Evolutionary conservation across 2,113 vertebrate species (phyloP), one percentile per base, ranked within the genome.

Genomic region (Toxostoma redivivum): DNA sequence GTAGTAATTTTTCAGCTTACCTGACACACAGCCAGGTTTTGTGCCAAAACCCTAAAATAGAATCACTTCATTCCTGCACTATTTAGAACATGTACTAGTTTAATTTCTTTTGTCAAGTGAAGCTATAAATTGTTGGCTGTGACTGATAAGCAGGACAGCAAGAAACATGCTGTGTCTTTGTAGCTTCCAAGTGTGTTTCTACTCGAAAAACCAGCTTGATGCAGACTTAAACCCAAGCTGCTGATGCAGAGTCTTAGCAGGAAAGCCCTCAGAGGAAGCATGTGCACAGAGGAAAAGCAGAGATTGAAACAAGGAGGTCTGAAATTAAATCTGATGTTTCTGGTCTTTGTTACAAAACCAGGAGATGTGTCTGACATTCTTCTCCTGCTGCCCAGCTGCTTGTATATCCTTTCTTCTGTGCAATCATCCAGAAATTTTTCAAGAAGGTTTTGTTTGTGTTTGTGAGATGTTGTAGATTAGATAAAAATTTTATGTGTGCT

Each of bases 161-260:
- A 77, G 84, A 72, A 69, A 84, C 77, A 65, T 23, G 17, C 66
- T 70, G 61, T 83, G 72, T 81, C 85, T 93, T 50, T 66, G 69
- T 30, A 86, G 73, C 73, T 92, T 91, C 84, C 57, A 54, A 74
- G 66, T 37, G 65, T 78, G 45, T 62, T 74, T 53, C 57, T 48
- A 12, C 57, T 82, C 23, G 70, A 81, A 94, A 91, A 89, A 61
- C 1, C 70, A 83, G 65, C 58, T 90, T 82, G 83, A 70, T 96
- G 80, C 71, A 92, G 76, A 61, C 81, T 88, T 86, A 88, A 95
- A 90, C 53, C n/a, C 56, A 65, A 86, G 69, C 50, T 91, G 65
- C 71, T 89, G 89, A 53, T 82, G 72, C 51, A 61, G 33, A 71
- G 47, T 77, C 57, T 87, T 83, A 66, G 42, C 42, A 77, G 62